Base-by-base conservation (phyloP, 2,888 invertebrate genomes). In the Rhagium mordax region DNA sequence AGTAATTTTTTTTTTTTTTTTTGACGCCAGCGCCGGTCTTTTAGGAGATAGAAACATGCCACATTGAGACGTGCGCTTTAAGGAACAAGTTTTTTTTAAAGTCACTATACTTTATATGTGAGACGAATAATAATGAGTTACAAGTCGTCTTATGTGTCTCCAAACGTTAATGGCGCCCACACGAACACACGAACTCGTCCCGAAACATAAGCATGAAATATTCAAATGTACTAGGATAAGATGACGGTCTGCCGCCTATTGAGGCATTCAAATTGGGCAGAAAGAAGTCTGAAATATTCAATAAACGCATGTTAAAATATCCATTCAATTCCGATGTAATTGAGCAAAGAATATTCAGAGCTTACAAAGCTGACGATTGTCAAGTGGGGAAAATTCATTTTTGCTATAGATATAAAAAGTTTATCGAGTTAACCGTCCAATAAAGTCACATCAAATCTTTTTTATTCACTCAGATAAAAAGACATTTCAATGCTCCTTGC, bases 361-460 rank as follows among this genome's bases (percentile, higher is more conserved):
- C n/a, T 13, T 41, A 4, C 13, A 41, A 41, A 41, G 41, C n/a
- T 41, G 41, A 59, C 13, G 2, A 59, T 33, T 59, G 16, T 20
- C 7, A 15, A 16, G 33, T 16, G 5, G 8, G 33, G 7, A 59
- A 59, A 16, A 29, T 33, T 24, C 3, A 41, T 41, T 41, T 41
- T 41, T 41, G 41, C 4, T 13, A 41, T 13, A 41, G 33, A 13
- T 33, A 33, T 13, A n/a, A 41, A 41, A 41, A 41, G 41, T 55
- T 16, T 33, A 59, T 59, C 33, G 59, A 15, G 41, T 18, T 33
- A 10, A 16, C 33, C 55, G 27, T 27, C n/a, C 15, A 27, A 57
- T 33, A 59, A 33, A 59, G 59, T 59, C 59, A 59, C 59, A 33
- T 59, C 59, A 29, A 55, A 55, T 33, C 15, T 33, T 33, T 16